Percentiles rank a stretch among this genome's conserved stretches.
phyloP scores from a whole-genome alignment of 1,140 invertebrate species.

The Papilio xuthus region DNA sequence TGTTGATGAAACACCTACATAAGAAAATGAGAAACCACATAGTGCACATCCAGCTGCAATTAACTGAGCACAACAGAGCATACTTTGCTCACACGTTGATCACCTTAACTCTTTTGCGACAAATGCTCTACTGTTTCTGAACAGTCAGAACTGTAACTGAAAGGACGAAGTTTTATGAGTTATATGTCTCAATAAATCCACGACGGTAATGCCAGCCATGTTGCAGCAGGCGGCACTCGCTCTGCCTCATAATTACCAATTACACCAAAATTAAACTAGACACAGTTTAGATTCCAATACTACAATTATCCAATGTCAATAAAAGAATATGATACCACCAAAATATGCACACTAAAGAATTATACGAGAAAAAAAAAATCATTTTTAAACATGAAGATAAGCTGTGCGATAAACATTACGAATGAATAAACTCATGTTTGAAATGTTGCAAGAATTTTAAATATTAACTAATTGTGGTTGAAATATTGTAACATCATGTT shows the following conservation, averaged over 20 bases:
- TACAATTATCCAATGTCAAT: neutral
- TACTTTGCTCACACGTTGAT: neutral
- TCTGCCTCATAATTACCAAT: neutral
- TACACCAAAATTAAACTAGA: too few relatives aligned
- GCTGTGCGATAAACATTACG: neutral
- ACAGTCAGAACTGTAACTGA: neutral
- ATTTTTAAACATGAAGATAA: neutral
- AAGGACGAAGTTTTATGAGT: neutral
- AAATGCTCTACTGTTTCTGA: neutral
- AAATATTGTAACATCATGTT: conserved; percentile 10
- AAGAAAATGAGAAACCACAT: neutral
- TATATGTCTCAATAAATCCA: neutral
- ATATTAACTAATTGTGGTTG: neutral
- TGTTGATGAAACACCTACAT: conserved; percentile 40
- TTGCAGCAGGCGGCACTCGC: neutral
- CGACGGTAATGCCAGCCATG: neutral
- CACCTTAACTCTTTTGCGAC: too few relatives aligned
- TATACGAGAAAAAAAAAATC: neutral
- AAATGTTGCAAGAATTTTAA: conserved; percentile 6
- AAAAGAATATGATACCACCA: neutral
- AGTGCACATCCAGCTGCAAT: too few relatives aligned
- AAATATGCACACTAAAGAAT: neutral
- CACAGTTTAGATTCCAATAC: neutral
- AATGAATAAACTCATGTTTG: neutral
- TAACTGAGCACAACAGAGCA: neutral